These are phyloP conservation scores for Diprion similis DNA, from an alignment of 1,140 invertebrate species.

Conservation along the genomic window DNA sequence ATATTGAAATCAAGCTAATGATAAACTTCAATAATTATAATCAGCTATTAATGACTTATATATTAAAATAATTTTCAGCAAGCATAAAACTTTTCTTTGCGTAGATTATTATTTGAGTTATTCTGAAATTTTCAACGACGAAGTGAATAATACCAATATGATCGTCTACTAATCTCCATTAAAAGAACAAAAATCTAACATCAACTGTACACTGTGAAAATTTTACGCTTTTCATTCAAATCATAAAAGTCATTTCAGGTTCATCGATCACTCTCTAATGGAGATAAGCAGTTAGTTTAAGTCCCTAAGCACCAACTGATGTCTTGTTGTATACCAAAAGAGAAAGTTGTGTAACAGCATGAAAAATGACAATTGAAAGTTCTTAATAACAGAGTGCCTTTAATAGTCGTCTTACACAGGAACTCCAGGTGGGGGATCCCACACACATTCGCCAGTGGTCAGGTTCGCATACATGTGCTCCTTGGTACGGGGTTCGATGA, in stretches of 20 bases:
- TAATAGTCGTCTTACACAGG: conserved; percentile 69
- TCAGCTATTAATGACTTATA: no score
- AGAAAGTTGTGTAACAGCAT: neutral
- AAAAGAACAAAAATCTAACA: no score
- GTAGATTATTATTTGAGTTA: no score
- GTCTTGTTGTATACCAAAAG: neutral
- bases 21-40: no score
- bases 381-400: neutral
- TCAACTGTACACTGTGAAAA: no score
- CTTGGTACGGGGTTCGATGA: conserved; percentile 96
- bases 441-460: conserved; percentile 96
- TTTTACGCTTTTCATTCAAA: neutral
- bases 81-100: no score
- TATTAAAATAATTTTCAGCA: no score
- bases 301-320: neutral
- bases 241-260: neutral
- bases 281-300: no score
- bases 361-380: conserved; percentile 8
- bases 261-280: no score
- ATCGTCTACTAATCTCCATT: neutral
- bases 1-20: no score
- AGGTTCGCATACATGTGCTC: conserved; percentile 99
- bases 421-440: conserved; percentile 89
- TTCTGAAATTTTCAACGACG: no score
- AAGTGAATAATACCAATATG: no score